Percentiles rank a stretch among this genome's conserved stretches.
Conservation (phyloP, 2,797 vertebrate species). For the Perodicticus potto region DNA sequence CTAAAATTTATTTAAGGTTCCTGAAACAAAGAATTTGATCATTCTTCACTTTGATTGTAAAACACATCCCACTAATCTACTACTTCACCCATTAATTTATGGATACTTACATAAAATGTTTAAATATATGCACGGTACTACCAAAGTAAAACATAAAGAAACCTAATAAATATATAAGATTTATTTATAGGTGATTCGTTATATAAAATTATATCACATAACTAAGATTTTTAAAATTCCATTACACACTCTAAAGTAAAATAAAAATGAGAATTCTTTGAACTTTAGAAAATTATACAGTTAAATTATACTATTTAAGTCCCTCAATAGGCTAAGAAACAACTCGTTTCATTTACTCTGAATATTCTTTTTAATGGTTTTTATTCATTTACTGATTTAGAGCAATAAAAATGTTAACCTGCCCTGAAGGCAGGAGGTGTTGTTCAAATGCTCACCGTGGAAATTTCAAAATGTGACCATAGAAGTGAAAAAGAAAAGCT, state of each 20-base stretch:
- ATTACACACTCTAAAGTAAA: not conserved
- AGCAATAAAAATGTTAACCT: constrained; percentile 35
- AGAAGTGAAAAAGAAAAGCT: not conserved
- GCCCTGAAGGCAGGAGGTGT: not conserved
- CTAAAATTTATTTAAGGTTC: not conserved
- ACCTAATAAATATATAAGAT: not conserved
- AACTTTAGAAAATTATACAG: not conserved
- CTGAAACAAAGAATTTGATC: not conserved
- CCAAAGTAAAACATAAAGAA: not conserved
- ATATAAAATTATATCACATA: not conserved
- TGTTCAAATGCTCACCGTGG: not conserved
- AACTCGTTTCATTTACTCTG: not conserved
- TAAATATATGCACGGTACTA: not conserved
- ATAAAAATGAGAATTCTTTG: not conserved
- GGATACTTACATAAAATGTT: not conserved
- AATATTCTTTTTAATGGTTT: not conserved
- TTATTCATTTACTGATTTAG: not conserved
- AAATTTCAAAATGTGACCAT: not conserved
- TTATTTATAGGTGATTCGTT: not conserved
- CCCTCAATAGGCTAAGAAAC: not conserved
- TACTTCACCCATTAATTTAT: not conserved
- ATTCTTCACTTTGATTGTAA: not conserved
- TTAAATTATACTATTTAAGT: not conserved
- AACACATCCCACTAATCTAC: not conserved
- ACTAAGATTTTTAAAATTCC: not conserved